Percentiles rank a stretch among this genome's conserved stretches.
These are phyloP conservation scores for Leptodactylus fallax DNA, from an alignment of 2,797 vertebrate genomes.

Conservation along the genomic window DNA sequence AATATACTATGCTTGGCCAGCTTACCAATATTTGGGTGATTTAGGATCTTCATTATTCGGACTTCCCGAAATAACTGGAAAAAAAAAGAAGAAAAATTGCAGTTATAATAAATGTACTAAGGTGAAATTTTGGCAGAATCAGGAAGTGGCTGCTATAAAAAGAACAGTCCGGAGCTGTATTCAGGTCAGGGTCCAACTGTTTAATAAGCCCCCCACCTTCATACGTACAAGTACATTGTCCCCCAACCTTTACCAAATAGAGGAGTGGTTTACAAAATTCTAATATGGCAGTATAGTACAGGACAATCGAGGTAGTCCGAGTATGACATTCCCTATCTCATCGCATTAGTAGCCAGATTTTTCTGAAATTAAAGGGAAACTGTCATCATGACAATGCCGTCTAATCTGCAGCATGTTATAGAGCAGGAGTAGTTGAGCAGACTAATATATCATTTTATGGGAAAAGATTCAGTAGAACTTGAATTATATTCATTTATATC, in stretches of 20 bases:
- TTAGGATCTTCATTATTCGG: slow-evolving; percentile 96
- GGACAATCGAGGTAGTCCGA: neutral
- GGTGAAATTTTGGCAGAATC: neutral
- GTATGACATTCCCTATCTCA: neutral
- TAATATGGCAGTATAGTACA: too few relatives aligned
- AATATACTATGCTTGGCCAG: too few relatives aligned
- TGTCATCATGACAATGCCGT: too few relatives aligned
- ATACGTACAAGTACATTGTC: neutral
- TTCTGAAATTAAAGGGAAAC: neutral
- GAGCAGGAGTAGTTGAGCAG: too few relatives aligned
- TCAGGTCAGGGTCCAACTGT: too few relatives aligned
- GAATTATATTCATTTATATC: too few relatives aligned
- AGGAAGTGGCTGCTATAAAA: neutral
- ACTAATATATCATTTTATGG: too few relatives aligned
- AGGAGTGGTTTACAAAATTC: neutral
- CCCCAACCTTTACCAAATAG: neutral
- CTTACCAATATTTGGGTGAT: slow-evolving; percentile 96
- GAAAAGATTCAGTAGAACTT: too few relatives aligned
- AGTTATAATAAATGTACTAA: neutral
- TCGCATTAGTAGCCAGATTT: neutral
- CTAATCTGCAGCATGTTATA: too few relatives aligned
- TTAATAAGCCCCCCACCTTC: too few relatives aligned
- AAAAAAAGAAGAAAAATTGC: neutral
- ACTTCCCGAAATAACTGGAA: slow-evolving; percentile 95
- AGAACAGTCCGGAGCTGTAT: too few relatives aligned